Conservation (phyloP, 2,797 vertebrate species). For the Sebastes itinus region DNA sequence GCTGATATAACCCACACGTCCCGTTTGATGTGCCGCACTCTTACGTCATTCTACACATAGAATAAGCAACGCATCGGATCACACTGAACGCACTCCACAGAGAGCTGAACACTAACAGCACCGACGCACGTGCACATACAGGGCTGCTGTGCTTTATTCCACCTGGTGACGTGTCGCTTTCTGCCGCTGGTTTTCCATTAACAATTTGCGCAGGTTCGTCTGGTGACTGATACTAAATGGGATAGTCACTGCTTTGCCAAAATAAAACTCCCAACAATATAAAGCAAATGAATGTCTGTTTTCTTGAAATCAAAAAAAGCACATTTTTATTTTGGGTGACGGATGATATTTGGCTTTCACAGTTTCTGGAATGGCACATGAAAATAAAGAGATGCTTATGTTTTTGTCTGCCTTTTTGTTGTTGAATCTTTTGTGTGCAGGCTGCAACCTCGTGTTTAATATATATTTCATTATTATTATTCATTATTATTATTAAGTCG, state of each 20-base stretch:
- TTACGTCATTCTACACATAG: constrained; percentile 43
- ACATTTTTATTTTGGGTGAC: constrained; percentile 60
- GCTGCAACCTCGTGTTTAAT: neutral
- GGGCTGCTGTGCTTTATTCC: constrained; percentile 69
- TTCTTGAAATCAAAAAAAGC: constrained; percentile 57
- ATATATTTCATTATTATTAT: neutral
- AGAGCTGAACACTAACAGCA: constrained; percentile 48
- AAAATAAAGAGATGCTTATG: constrained; percentile 76
- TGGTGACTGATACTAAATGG: constrained; percentile 74
- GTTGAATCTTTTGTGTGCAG: constrained; percentile 16
- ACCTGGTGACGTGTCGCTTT: constrained; percentile 79
- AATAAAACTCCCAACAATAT: constrained; percentile 85
- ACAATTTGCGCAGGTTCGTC: constrained; percentile 79
- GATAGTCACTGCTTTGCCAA: constrained; percentile 89
- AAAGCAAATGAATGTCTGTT: constrained; percentile 79
- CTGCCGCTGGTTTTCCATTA: constrained; percentile 77
- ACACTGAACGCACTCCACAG: constrained; percentile 56
- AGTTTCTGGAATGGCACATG: constrained; percentile 69
- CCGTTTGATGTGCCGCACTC: constrained; percentile 55
- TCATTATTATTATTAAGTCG: too few species aligned
- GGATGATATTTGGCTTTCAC: constrained; percentile 61
- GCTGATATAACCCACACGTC: constrained; percentile 47
- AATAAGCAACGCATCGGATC: constrained; percentile 71
- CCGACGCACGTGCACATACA: constrained; percentile 50
- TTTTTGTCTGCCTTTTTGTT: constrained; percentile 53